Evolutionary conservation across 1,140 invertebrate species (phyloP).

Genomic region (Diorhabda carinulata): DNA sequence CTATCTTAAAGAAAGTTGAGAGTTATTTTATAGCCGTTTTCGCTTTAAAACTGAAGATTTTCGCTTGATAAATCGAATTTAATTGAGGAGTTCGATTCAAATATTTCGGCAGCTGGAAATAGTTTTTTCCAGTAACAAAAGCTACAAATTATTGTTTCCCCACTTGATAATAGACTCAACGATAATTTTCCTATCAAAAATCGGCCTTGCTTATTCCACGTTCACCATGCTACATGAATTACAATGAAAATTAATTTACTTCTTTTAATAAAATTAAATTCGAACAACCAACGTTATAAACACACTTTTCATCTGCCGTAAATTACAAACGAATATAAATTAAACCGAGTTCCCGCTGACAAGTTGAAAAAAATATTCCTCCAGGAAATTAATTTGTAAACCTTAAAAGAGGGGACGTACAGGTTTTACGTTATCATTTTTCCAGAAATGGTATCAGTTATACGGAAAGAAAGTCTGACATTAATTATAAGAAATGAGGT

Average conservation of each 20-base stretch:
- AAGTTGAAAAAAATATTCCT: not conserved
- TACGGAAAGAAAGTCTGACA: not conserved
- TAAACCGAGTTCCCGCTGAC: not conserved
- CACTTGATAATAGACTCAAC: too few relatives aligned
- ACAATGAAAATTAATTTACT: slow-evolving; percentile 1
- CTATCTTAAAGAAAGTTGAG: too few relatives aligned
- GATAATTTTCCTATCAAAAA: too few relatives aligned
- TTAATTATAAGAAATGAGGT: not conserved
- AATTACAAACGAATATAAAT: slow-evolving; percentile 3
- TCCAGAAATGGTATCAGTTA: not conserved
- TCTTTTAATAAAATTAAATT: slow-evolving; percentile 2
- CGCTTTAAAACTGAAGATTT: too few relatives aligned
- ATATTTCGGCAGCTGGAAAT: too few relatives aligned
- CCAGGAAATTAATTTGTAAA: slow-evolving; percentile 3
- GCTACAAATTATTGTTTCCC: too few relatives aligned
- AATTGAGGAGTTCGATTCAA: too few relatives aligned
- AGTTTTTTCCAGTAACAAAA: too few relatives aligned
- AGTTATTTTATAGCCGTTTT: too few relatives aligned
- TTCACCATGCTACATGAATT: too few relatives aligned
- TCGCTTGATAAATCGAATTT: too few relatives aligned
- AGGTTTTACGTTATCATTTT: not conserved
- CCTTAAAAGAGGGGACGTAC: not conserved
- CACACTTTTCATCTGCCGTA: slow-evolving; percentile 2
- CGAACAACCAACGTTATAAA: not conserved
- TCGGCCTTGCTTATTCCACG: too few relatives aligned